Evolutionary conservation across 2,113 vertebrate species (phyloP).

Genomic region (Neoarius graeffei): DNA sequence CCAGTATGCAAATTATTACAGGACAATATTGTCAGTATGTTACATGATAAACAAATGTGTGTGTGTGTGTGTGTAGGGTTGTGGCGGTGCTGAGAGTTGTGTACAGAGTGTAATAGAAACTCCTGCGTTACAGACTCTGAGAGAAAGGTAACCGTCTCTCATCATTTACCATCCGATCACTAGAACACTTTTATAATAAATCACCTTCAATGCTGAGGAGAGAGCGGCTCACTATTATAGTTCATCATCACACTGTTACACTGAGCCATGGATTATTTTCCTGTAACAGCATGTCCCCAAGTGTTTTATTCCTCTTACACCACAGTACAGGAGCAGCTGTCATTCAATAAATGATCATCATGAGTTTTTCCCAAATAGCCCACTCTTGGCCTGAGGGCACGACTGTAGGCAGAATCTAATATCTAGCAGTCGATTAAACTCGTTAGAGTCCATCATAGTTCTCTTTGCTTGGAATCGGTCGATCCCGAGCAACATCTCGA

Average conservation of each 20-base stretch:
- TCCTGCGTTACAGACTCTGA: constrained; percentile 60
- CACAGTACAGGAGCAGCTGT: too few species aligned
- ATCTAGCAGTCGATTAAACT: too few species aligned
- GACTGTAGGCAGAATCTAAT: too few species aligned
- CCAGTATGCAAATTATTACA: background rate
- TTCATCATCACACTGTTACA: too few species aligned
- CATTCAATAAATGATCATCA: too few species aligned
- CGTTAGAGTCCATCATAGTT: too few species aligned
- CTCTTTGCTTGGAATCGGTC: too few species aligned
- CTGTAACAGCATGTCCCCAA: too few species aligned
- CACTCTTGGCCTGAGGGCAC: too few species aligned
- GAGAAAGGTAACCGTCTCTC: constrained; percentile 62
- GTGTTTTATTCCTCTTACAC: background rate
- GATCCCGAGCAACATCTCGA: too few species aligned
- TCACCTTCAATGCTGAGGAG: background rate
- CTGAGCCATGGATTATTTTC: too few species aligned
- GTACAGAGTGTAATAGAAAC: constrained; percentile 73
- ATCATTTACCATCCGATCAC: background rate
- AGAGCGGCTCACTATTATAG: background rate
- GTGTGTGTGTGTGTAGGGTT: constrained; percentile 67
- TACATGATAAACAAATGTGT: background rate
- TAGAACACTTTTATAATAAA: background rate
- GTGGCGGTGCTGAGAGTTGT: constrained; percentile 53
- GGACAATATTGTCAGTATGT: background rate
- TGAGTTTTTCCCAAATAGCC: too few species aligned